Base-by-base conservation (phyloP, 2,797 vertebrate species). In the Danio choprae region DNA sequence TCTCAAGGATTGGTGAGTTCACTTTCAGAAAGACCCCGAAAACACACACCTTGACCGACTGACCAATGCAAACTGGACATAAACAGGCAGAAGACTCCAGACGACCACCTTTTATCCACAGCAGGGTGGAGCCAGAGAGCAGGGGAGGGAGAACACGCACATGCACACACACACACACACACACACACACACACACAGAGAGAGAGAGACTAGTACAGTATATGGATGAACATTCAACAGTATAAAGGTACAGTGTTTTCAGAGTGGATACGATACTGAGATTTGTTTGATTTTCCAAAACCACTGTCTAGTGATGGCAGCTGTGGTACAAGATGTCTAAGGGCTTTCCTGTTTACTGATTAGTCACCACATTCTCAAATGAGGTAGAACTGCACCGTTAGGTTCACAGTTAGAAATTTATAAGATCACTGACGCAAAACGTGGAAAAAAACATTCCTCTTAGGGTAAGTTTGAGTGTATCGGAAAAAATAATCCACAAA, bases 51-150 rank as follows among this genome's bases (percentile, higher is more conserved):
- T 79, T 79, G 44, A 74, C 68, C 79, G 70, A 62, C 59, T 76
- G 46, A 75, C 60, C 70, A 80, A 11, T 22, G 65, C 64, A 50
- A 59, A 81, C 68, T 92, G 91, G 89, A 93, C 93, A 94, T 91
- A 93, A 95, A 94, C 92, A 94, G 91, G 92, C 90, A 77, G 87
- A 90, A 89, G 93, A 91, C 93, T 93, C 94, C 94, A 93, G 91
- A 93, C 92, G 89, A 92, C 92, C 92, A 92, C 93, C 93, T 98
- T 99, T 96, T 99, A 99, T 98, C 94, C 93, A 91, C 93, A 94
- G 91, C 92, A 95, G 94, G 97, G 97, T 90, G 97, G 96, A 95
- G 97, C 91, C 90, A 92, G 82, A 51, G 0, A 44, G n/a, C 43
- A 70, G 71, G 78, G 63, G 83, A 40, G 81, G 75, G 70, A 65